Evolutionary conservation across 2,113 vertebrate species (phyloP), one percentile per base, ranked within the genome.

Genomic region (Ptilorrhoa leucosticta): DNA sequence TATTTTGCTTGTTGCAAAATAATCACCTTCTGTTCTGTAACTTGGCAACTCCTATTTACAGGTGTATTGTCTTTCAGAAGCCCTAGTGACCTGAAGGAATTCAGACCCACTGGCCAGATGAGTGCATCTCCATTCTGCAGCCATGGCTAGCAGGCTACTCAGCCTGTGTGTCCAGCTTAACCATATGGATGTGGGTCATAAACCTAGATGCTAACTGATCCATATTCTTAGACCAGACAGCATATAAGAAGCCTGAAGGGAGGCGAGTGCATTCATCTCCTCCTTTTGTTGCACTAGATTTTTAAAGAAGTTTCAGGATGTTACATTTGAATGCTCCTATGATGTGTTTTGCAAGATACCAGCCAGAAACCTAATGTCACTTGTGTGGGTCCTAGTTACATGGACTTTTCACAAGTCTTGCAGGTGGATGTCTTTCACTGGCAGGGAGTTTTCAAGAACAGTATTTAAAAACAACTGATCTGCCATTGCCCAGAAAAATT

Each of bases 241-340:
- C 9, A 6, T 56, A 2, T 4, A 64, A 44, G 21, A 54, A 50
- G 6, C 18, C 60, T 71, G 13, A 70, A 28, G 30, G 58, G 42
- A 69, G 22, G 11, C 0, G 0, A 37, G 7, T 2, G 0, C 3
- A 1, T 50, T 77, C n/a, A 44, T 26, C 39, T 72, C 66, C 31
- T 88, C 33, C 2, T 1, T 50, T 83, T 57, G 33, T 45, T 70
- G 13, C 11, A 35, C 10, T 53, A 28, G 48, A 48, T 37, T 42
- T 92, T 54, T 50, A 58, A 35, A 47, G n/a, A 33, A 7, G 21
- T 78, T 87, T 87, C 60, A 23, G 21, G 17, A 77, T 73, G 23
- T 47, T 66, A 15, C 4, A 7, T 54, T 42, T 81, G 24, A 40
- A 35, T 85, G n/a, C 0, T 1, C 1, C 0, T n/a, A 24, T 44